phyloP scores from a whole-genome alignment of 2,797 vertebrate species.

The Lacerta viridis region DNA sequence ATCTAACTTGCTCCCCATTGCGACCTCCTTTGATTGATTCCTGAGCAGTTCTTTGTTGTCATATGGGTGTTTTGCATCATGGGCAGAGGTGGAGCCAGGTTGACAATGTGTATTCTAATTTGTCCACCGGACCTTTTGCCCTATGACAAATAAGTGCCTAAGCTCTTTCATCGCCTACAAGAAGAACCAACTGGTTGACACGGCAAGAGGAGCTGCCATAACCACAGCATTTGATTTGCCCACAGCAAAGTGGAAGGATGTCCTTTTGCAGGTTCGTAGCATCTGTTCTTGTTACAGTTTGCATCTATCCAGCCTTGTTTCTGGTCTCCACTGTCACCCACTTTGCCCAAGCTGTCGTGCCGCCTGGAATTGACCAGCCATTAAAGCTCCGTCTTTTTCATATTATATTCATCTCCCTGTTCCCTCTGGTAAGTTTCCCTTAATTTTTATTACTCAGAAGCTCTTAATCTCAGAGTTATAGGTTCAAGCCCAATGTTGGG shows the following conservation, averaged over 20 bases:
- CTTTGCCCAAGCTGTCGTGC: not conserved
- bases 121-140: not conserved
- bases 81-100: not conserved
- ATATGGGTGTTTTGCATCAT: not conserved
- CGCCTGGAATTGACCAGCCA: constrained; percentile 26
- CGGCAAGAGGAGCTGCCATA: accelerated
- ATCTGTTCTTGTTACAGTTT: not conserved
- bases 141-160: not conserved
- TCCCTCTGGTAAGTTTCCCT: not conserved
- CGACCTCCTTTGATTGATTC: not conserved
- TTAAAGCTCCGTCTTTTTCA: not conserved
- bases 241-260: not conserved
- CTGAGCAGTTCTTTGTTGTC: not conserved
- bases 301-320: not conserved
- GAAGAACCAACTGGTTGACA: no score
- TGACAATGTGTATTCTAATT: not conserved
- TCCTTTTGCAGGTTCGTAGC: not conserved
- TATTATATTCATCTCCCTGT: not conserved
- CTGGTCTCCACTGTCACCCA: not conserved
- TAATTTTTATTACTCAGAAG: no score
- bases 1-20: not conserved
- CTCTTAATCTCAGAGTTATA: no score
- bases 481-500: no score
- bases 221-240: accelerated
- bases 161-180: not conserved